Conservation (phyloP, 2,113 vertebrate genomes). For the Platysteira castanea region DNA sequence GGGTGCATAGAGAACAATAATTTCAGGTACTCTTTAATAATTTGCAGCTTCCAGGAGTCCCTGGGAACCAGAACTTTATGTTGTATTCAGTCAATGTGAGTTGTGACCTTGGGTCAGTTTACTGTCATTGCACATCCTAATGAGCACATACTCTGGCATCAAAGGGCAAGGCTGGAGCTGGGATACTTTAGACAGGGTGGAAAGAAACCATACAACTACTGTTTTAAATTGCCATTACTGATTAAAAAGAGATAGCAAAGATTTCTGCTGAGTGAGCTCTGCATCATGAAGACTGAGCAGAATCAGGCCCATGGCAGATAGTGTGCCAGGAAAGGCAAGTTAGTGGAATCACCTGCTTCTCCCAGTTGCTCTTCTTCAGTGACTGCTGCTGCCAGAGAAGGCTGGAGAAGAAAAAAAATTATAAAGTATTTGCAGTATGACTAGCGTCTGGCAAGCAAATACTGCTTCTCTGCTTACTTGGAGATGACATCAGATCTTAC, state of each 20-base stretch:
- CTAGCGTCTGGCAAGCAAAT: background rate
- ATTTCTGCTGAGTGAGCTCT: background rate
- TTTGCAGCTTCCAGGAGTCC: conserved; percentile 24
- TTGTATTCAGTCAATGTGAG: conserved; percentile 50
- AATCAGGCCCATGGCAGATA: background rate
- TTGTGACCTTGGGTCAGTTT: conserved; percentile 70
- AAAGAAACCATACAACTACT: conserved; percentile 69
- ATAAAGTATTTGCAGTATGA: background rate
- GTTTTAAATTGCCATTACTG: conserved; percentile 71
- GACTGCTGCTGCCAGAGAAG: background rate
- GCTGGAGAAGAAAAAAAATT: background rate
- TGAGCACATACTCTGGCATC: conserved; percentile 72
- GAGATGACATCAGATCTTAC: background rate
- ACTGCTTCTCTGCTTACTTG: background rate
- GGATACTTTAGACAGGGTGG: conserved; percentile 66
- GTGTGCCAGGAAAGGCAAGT: background rate
- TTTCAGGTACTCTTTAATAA: conserved; percentile 55
- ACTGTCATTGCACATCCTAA: conserved; percentile 74
- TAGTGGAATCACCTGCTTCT: background rate
- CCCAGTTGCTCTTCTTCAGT: background rate
- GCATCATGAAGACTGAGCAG: background rate
- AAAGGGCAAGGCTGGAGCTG: conserved; percentile 47
- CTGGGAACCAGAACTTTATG: background rate
- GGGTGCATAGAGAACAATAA: conserved; percentile 5
- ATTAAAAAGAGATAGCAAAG: conserved; percentile 71